Percentiles rank a stretch among this genome's conserved stretches.
Evolutionary conservation across 2,888 invertebrate species (phyloP).

Genomic region (Lapara coniferarum): DNA sequence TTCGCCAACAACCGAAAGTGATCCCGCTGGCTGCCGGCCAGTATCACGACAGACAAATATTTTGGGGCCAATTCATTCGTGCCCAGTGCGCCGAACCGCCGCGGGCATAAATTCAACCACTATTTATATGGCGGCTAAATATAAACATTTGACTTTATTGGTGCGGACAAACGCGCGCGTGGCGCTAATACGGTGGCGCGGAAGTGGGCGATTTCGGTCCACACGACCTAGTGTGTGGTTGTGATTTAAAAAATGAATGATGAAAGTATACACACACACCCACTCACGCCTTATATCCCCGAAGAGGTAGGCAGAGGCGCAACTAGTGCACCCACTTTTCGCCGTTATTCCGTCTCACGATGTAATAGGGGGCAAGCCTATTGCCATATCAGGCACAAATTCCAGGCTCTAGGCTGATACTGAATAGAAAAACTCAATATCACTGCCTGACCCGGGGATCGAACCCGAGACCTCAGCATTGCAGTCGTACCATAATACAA

Average conservation of each 20-base stretch:
- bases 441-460: no score
- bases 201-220: conserved; percentile 55
- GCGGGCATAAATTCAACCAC: conserved; percentile 66
- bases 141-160: conserved; percentile 70
- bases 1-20: conserved; percentile 67
- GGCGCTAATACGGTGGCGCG: conserved; percentile 48
- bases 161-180: conserved; percentile 48
- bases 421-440: no score
- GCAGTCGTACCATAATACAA: no score
- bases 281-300: no score
- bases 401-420: no score
- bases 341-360: no score
- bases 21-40: conserved; percentile 76
- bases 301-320: no score
- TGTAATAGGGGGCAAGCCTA: no score
- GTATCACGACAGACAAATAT: conserved; percentile 78
- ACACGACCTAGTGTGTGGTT: background rate
- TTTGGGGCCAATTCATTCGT: conserved; percentile 75
- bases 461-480: no score
- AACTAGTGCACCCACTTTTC: no score
- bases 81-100: conserved; percentile 54
- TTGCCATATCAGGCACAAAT: no score
- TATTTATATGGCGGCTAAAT: conserved; percentile 72
- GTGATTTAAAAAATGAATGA: background rate
- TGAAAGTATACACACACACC: background rate